Base-by-base conservation (phyloP, 37 sponge, comb jelly and placozoan species). In the Spongilla lacustris region DNA sequence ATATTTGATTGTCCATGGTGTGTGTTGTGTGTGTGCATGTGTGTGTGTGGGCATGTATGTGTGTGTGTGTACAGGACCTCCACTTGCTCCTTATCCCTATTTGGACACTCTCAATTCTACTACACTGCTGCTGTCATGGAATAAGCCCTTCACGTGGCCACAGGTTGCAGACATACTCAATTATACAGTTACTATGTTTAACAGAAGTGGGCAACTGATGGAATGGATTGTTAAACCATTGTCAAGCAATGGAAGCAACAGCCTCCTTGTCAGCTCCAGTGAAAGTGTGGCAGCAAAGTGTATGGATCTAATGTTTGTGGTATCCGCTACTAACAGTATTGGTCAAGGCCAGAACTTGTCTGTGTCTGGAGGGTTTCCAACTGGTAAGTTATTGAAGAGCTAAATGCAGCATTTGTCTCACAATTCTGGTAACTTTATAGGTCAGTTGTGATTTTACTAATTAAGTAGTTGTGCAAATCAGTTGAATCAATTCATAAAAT, bases 21-120 rank as follows among this genome's bases (percentile, higher is more conserved):
- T 71, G 49, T 9, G 74, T 38, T 5, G 28, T 22, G 27, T 36
- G 58, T 73, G 83, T 30, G 72, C 5, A 72, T 69, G 67, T 66
- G 83, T 69, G 71, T 69, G 72, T 30, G 17, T 24, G 73, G 17
- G 49, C 22, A 72, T 73, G 78, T 50, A 48, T 27, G 38, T 77
- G 38, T 48, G 3, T 76, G 33, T 36, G 48, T 76, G 76, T 32
- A 12, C 34, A 26, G 76, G 33, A 17, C 33, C 73, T n/a, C 73
- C 27, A 27, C 72, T 22, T 68, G 82, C 72, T 26, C 36, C 25
- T 27, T 32, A 68, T 34, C 28, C 35, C 21, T 9, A 28, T 35
- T 25, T 77, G 36, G 37, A 8, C 27, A 72, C 19, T 24, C 73
- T 72, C 73, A 31, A 29, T 25, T 29, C 73, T 11, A 72, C 30